Conservation (phyloP, 2,888 invertebrate genomes). For the Pammene fasciana region DNA sequence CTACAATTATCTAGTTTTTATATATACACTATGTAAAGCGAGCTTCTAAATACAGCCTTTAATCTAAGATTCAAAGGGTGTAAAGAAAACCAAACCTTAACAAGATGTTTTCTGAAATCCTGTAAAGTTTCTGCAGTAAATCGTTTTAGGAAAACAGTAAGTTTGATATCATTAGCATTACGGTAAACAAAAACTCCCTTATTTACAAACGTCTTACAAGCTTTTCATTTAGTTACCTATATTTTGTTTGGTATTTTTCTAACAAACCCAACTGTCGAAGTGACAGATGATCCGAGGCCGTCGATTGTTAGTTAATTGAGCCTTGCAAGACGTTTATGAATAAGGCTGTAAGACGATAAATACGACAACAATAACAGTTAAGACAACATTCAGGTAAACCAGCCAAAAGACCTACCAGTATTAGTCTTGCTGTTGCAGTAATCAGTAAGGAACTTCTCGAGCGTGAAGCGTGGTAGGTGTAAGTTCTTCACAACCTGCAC, state of each 20-base stretch:
- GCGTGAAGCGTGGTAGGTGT: slow-evolving; percentile 96
- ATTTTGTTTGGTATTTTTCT: no score
- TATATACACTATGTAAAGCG: slow-evolving; percentile 18
- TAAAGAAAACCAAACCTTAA: slow-evolving; percentile 27
- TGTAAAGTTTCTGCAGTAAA: slow-evolving; percentile 26
- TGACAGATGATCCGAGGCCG: no score
- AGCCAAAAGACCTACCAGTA: slow-evolving; percentile 87
- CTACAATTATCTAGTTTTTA: slow-evolving; percentile 23
- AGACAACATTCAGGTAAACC: not conserved
- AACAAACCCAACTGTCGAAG: no score
- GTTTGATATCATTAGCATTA: not conserved
- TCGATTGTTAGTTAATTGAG: no score
- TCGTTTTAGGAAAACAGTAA: not conserved
- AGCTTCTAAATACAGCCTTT: slow-evolving; percentile 12
- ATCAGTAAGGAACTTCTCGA: slow-evolving; percentile 97
- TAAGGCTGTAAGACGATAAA: no score
- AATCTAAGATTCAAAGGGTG: slow-evolving; percentile 12
- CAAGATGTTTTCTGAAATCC: slow-evolving; percentile 22
- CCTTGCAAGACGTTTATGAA: no score
- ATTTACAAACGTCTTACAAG: no score
- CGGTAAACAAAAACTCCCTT: no score
- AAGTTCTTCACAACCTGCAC: slow-evolving; percentile 97
- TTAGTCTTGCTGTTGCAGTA: slow-evolving; percentile 98
- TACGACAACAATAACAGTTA: no score
- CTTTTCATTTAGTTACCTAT: no score